Percentiles rank a stretch among this genome's conserved stretches.
Evolutionary conservation across 2,797 vertebrate genomes (phyloP).

Genomic region (Ataeniobius toweri): DNA sequence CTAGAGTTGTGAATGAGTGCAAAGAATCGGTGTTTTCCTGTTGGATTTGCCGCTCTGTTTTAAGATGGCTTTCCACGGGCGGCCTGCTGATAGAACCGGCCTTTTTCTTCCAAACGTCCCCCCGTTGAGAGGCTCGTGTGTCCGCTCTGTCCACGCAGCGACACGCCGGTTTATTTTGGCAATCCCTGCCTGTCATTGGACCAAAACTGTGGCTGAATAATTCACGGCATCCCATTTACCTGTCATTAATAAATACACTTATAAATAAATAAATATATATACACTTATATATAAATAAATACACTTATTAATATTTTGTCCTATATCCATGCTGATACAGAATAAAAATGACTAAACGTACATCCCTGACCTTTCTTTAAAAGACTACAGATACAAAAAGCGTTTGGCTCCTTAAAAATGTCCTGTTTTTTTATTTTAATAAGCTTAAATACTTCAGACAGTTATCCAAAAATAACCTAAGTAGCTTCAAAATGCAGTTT

Average conservation of each 20-base stretch:
- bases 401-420: not conserved
- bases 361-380: not conserved
- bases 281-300: no score
- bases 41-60: constrained; percentile 23
- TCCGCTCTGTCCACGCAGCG: constrained; percentile 48
- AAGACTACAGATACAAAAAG: not conserved
- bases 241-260: not conserved
- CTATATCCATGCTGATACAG: no score
- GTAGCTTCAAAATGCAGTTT: no score
- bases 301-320: not conserved
- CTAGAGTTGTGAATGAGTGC: constrained; percentile 21
- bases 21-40: not conserved
- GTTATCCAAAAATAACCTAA: not conserved
- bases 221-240: no score
- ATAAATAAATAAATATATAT: no score
- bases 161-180: constrained; percentile 66
- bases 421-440: not conserved
- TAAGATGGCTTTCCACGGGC: constrained; percentile 48
- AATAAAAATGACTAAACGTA: not conserved
- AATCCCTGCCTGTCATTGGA: constrained; percentile 11
- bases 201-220: not conserved
- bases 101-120: constrained; percentile 50
- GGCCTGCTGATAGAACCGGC: constrained; percentile 51
- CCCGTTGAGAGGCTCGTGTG: constrained; percentile 72
- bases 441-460: not conserved